Evolutionary conservation across 1,140 invertebrate species (phyloP), one percentile per base, ranked within the genome.

Genomic region (Chelonus insularis): DNA sequence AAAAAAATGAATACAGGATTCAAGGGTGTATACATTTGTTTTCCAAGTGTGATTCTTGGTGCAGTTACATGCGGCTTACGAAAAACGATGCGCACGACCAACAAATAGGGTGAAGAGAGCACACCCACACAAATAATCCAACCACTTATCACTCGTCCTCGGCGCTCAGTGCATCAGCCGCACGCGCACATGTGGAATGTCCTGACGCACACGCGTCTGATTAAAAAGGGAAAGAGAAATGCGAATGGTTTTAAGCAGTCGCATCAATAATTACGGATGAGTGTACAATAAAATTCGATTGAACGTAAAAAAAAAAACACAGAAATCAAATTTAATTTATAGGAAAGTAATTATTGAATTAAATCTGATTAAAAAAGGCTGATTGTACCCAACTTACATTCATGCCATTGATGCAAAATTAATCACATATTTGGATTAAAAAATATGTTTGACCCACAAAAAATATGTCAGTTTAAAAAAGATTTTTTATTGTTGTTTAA

Each of bases 201-300:
- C 43, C 43, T 16, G 14, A 21, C 18, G 43, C 43, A 45, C 43
- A 21, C 43, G 43, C 43, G 25, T 7, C 21, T 6, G 43, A 48
- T 14, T 23, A 21, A 25, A 21, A 21, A 39, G 16, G 14, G 9
- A 36, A 29, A 34, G 43, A 25, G 45, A 7, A 29, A 25, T 51
- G 23, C 16, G 2, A 54, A 60, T n/a, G 48, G 58, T 39, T 60
- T 60, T 54, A 54, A 60, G 54, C 43, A 29, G 32, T 50, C 57
- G 36, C 20, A 18, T 25, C 57, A 50, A 50, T 59, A 29, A 50
- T 59, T 37, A 25, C 34, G 47, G 57, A 43, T 32, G 58, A 60
- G 50, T 45, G 50, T 60, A 48, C 58, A 48, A 39, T 48, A 60
- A 60, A 60, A 54, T 52, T 25, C 50, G 50, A 60, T 60, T 37